Evolutionary conservation across 2,888 invertebrate genomes (phyloP).

Genomic region (Lepidocyrtinus sp.): DNA sequence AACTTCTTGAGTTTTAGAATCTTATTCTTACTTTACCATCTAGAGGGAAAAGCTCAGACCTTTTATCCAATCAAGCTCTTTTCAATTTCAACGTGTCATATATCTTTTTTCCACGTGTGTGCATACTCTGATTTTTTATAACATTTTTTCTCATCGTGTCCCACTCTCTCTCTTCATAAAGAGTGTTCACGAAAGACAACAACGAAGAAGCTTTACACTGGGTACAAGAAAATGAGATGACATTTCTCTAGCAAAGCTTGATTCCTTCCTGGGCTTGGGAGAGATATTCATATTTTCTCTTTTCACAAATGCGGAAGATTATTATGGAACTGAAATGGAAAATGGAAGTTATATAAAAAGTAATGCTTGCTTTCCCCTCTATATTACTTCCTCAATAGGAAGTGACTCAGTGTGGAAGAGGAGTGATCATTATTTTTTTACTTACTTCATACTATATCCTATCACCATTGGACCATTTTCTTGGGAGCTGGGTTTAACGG

Average conservation of each 20-base stretch:
- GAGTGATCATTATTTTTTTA: constrained; percentile 18
- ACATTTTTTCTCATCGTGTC: constrained; percentile 4
- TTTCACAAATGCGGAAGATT: constrained; percentile 15
- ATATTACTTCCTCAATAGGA: constrained; percentile 17
- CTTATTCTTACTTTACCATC: constrained; percentile 2
- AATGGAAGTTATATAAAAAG: constrained; percentile 16
- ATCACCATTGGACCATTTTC: constrained; percentile 8
- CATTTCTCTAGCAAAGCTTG: background rate
- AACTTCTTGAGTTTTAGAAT: too few relatives aligned
- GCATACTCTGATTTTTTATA: constrained; percentile 8
- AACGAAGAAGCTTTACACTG: background rate
- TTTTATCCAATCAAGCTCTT: constrained; percentile 37
- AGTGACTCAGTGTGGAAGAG: background rate
- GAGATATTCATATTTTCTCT: constrained; percentile 18
- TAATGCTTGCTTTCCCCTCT: constrained; percentile 16
- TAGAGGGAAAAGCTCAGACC: background rate
- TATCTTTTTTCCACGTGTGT: background rate
- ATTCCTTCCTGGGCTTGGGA: background rate
- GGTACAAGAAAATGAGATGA: background rate
- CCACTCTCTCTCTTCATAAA: background rate
- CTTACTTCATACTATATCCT: constrained; percentile 7
- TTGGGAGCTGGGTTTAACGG: background rate
- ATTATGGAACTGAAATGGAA: constrained; percentile 11
- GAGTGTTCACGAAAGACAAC: constrained; percentile 3
- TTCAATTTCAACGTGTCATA: constrained; percentile 22